Conservation (phyloP, 2,888 invertebrate genomes). For the Carpatolechia fugitivella region DNA sequence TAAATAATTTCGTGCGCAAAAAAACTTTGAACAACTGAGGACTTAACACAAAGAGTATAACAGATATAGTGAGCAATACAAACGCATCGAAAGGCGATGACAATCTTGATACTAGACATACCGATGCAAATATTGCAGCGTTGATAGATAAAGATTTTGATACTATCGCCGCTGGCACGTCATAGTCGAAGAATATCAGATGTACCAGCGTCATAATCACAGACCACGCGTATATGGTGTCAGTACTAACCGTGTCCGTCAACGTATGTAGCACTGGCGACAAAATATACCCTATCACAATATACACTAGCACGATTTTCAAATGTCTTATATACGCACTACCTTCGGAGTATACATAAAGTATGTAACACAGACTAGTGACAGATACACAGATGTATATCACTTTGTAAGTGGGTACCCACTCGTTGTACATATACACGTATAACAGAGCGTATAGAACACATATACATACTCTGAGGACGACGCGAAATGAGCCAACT, state of each 20-base stretch:
- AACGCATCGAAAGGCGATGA: slow-evolving; percentile 93
- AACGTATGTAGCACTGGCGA: slow-evolving; percentile 96
- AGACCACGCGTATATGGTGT: slow-evolving; percentile 97
- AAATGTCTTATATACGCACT: slow-evolving; percentile 78
- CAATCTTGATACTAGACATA: slow-evolving; percentile 95
- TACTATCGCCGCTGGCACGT: slow-evolving; percentile 90
- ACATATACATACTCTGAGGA: slow-evolving; percentile 89
- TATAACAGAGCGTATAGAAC: slow-evolving; percentile 86
- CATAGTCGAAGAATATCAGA: slow-evolving; percentile 95
- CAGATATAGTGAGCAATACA: slow-evolving; percentile 92
- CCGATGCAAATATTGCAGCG: slow-evolving; percentile 95
- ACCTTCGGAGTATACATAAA: slow-evolving; percentile 69
- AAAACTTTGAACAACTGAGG: slow-evolving; percentile 86
- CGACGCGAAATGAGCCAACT: slow-evolving; percentile 86
- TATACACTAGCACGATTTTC: slow-evolving; percentile 88
- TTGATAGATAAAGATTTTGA: slow-evolving; percentile 95
- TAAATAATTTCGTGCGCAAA: slow-evolving; percentile 77
- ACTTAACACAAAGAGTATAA: slow-evolving; percentile 92
- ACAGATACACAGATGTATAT: slow-evolving; percentile 77
- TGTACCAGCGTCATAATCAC: slow-evolving; percentile 92
- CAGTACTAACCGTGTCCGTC: slow-evolving; percentile 97
- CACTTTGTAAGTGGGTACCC: slow-evolving; percentile 81
- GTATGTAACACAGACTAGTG: slow-evolving; percentile 81
- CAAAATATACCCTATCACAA: slow-evolving; percentile 91
- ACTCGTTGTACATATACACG: slow-evolving; percentile 84